phyloP scores from a whole-genome alignment of 2,797 vertebrate genomes.

The Ptychobarbus kaznakovi region DNA sequence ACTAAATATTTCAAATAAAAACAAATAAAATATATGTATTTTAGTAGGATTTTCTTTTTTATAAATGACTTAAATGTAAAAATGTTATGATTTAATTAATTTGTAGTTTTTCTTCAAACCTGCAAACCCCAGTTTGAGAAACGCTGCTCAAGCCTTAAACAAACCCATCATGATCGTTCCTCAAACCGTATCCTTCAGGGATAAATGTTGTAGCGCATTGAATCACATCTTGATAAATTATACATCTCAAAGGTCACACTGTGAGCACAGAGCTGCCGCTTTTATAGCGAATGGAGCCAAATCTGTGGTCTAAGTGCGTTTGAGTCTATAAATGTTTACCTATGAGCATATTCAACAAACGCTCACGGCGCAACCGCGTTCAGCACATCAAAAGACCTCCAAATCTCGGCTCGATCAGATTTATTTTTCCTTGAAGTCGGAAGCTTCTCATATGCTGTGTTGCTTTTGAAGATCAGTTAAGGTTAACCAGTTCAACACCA shows the following conservation, averaged over 20 bases:
- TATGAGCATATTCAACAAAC: conserved; percentile 47
- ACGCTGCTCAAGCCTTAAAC: conserved; percentile 41
- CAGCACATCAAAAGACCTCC: conserved; percentile 13
- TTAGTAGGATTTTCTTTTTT: background rate
- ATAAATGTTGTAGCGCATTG: conserved; percentile 39
- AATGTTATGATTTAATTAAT: background rate
- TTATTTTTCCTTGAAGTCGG: conserved; percentile 31
- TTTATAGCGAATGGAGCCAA: conserved; percentile 14
- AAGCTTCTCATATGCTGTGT: background rate
- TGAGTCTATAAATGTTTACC: conserved; percentile 53
- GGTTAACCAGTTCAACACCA: background rate
- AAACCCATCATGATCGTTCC: conserved; percentile 41
- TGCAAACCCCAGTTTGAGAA: background rate
- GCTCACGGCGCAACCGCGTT: background rate
- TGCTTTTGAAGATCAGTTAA: conserved; percentile 21
- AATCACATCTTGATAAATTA: conserved; percentile 53
- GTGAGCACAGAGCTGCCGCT: conserved; percentile 34
- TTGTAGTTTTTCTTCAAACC: background rate
- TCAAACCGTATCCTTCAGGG: conserved; percentile 41
- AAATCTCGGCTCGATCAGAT: conserved; percentile 18
- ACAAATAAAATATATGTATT: background rate
- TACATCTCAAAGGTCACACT: conserved; percentile 57
- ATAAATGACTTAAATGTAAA: accelerated
- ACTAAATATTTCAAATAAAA: background rate
- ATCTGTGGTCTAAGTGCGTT: conserved; percentile 35